Evolutionary conservation across 2,113 vertebrate species (phyloP).

Genomic region (Ivindomyrus marchei): DNA sequence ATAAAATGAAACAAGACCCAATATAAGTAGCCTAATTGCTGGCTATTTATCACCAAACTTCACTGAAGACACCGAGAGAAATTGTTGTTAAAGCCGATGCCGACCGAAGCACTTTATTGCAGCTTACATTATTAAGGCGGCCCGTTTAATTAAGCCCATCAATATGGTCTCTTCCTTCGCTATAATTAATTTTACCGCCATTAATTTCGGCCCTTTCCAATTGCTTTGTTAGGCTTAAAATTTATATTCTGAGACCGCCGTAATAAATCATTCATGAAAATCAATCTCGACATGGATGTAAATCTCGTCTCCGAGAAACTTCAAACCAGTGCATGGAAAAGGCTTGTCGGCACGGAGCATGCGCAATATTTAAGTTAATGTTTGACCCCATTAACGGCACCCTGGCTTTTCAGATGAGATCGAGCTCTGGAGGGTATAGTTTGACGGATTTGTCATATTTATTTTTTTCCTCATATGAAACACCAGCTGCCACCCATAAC

Average conservation of each 20-base stretch:
- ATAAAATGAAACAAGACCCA: not conserved
- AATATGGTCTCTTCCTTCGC: not conserved
- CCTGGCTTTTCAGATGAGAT: not conserved
- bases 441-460: not conserved
- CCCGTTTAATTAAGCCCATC: conserved; percentile 2
- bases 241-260: not conserved
- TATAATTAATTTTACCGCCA: conserved; percentile 6
- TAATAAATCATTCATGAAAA: not conserved
- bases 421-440: not conserved
- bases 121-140: conserved; percentile 3
- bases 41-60: not conserved
- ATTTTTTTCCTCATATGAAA: not conserved
- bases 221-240: not conserved
- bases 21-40: not conserved
- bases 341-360: not conserved
- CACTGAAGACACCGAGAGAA: not conserved
- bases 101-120: not conserved
- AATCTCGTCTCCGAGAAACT: not conserved
- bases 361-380: not conserved
- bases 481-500: not conserved
- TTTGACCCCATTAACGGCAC: not conserved
- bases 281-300: not conserved
- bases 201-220: conserved; percentile 3
- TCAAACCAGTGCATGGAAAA: not conserved
- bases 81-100: not conserved